These are phyloP conservation scores for Eubasilissa splendida DNA, from an alignment of 2,888 invertebrate species.

Conservation along the genomic window DNA sequence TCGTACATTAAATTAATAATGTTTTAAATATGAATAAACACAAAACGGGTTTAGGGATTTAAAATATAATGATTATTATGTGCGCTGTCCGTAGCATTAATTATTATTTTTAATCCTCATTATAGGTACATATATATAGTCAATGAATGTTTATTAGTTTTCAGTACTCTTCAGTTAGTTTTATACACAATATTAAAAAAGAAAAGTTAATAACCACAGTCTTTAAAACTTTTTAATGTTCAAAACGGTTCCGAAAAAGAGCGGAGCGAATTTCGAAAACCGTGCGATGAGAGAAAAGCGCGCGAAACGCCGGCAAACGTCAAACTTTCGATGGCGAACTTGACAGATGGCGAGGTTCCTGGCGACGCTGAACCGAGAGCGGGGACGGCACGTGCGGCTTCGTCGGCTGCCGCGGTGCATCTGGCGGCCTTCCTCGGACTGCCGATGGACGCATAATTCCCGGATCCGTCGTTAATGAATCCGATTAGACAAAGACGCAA, in stretches of 20 bases:
- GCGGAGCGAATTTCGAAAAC: not conserved
- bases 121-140: too few species aligned
- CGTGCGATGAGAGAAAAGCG: slow-evolving; percentile 44
- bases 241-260: slow-evolving; percentile 13
- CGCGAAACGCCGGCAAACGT: slow-evolving; percentile 48
- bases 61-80: too few species aligned
- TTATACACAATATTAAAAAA: too few species aligned
- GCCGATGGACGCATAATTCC: slow-evolving; percentile 72
- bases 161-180: too few species aligned
- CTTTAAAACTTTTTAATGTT: not conserved
- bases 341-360: slow-evolving; percentile 62
- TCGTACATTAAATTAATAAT: too few species aligned
- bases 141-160: too few species aligned
- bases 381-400: slow-evolving; percentile 62
- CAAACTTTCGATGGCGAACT: slow-evolving; percentile 63
- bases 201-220: too few species aligned
- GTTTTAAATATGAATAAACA: too few species aligned
- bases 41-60: too few species aligned
- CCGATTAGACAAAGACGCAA: slow-evolving; percentile 67
- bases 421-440: slow-evolving; percentile 65
- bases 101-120: too few species aligned
- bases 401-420: slow-evolving; percentile 63
- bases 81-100: too few species aligned
- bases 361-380: slow-evolving; percentile 54
- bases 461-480: slow-evolving; percentile 74